Conservation (phyloP, 2,113 vertebrate genomes). For the Bagarius yarrelli region DNA sequence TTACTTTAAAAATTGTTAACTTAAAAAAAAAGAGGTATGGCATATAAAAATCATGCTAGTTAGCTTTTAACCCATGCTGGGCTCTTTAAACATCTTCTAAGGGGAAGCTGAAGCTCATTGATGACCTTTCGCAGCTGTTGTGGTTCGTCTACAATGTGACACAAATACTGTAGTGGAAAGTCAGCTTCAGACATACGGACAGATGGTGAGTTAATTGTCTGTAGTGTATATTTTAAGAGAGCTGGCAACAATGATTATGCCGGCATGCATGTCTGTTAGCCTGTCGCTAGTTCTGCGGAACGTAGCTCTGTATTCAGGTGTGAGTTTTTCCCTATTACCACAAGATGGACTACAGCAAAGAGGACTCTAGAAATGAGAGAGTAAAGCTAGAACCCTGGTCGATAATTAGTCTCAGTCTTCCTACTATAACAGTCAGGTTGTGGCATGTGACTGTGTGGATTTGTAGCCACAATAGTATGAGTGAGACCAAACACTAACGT, state of each 20-base stretch:
- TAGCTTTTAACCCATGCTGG: not conserved
- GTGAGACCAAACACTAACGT: no score
- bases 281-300: not conserved
- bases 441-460: no score
- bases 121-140: slow-evolving; percentile 38
- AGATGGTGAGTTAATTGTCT: slow-evolving; percentile 40
- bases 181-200: slow-evolving; percentile 18
- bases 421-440: no score
- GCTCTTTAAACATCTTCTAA: not conserved
- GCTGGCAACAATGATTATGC: slow-evolving; percentile 23
- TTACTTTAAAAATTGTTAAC: not conserved
- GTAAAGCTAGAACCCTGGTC: not conserved
- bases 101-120: not conserved
- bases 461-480: no score
- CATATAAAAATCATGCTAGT: not conserved
- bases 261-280: slow-evolving; percentile 29
- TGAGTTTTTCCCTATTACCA: not conserved
- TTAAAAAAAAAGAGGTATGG: not conserved
- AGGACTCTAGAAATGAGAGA: not conserved
- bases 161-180: slow-evolving; percentile 35
- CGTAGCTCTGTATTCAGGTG: not conserved
- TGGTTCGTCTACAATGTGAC: slow-evolving; percentile 21
- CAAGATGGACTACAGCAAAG: not conserved
- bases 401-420: slow-evolving; percentile 15
- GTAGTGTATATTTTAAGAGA: slow-evolving; percentile 39